Percentiles rank a stretch among this genome's conserved stretches.
phyloP scores from a whole-genome alignment of 2,888 invertebrate genomes.

The Eupithecia subfuscata region DNA sequence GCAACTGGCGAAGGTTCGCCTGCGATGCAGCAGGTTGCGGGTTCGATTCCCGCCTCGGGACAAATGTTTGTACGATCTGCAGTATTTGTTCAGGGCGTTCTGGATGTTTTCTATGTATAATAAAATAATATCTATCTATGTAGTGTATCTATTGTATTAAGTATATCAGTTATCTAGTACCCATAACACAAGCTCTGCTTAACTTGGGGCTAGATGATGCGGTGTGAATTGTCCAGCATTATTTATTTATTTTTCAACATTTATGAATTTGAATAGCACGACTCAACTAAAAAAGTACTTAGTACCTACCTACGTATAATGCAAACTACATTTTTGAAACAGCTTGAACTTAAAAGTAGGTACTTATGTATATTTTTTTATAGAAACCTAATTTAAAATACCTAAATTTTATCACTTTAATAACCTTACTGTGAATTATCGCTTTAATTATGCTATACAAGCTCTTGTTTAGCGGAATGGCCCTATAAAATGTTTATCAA shows the following conservation, averaged over 20 bases:
- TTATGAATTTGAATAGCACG: not conserved
- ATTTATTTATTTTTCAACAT: not conserved
- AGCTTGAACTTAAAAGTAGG: not conserved
- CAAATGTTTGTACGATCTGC: no score
- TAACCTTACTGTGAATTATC: constrained; percentile 40
- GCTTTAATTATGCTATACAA: constrained; percentile 47
- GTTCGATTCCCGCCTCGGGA: no score
- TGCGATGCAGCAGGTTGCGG: no score
- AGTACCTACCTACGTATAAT: not conserved
- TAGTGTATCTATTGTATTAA: no score
- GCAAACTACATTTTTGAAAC: not conserved
- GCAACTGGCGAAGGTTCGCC: no score
- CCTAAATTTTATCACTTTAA: constrained; percentile 34
- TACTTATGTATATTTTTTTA: not conserved
- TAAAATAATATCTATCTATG: no score
- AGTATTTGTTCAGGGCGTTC: no score
- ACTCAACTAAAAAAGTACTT: not conserved
- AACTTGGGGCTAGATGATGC: no score
- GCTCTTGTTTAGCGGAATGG: constrained; percentile 46
- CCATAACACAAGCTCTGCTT: no score
- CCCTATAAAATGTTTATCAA: constrained; percentile 49
- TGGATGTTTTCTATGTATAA: no score
- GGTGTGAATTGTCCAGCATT: no score
- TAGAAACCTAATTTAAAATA: constrained; percentile 11
- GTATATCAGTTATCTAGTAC: no score